These are phyloP conservation scores for Hyperoplus immaculatus DNA, from an alignment of 2,797 vertebrate species.

Conservation along the genomic window DNA sequence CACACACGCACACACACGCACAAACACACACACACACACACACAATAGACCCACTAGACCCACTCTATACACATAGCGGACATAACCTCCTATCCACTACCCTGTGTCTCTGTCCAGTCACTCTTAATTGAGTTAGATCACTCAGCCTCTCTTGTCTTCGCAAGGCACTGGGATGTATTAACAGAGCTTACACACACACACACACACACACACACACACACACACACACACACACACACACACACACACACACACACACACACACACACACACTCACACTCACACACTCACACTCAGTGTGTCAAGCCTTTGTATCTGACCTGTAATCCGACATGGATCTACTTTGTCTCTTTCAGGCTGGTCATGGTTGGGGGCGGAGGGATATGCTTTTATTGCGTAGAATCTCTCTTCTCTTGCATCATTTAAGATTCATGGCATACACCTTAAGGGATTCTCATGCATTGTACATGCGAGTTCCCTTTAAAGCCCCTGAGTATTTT, in stretches of 20 bases:
- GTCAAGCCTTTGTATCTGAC: neutral
- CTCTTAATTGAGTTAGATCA: constrained; percentile 30
- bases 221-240: too few species aligned
- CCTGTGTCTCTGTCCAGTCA: constrained; percentile 1
- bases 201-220: too few species aligned
- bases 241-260: too few species aligned
- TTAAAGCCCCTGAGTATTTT: neutral
- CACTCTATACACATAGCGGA: constrained; percentile 16
- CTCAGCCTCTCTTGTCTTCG: constrained; percentile 20
- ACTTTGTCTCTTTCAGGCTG: constrained; percentile 19
- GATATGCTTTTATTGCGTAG: constrained; percentile 15
- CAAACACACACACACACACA: neutral
- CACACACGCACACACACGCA: too few species aligned
- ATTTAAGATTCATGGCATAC: constrained; percentile 27
- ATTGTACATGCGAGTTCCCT: constrained; percentile 21
- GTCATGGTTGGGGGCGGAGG: neutral
- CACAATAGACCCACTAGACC: neutral
- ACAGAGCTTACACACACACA: constrained; percentile 10
- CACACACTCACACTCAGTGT: too few species aligned
- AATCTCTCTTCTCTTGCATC: constrained; percentile 29
- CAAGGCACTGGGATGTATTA: constrained; percentile 9
- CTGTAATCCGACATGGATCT: constrained; percentile 40
- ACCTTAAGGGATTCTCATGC: constrained; percentile 30
- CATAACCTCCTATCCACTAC: neutral
- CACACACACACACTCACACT: too few species aligned